phyloP scores from a whole-genome alignment of 2,113 vertebrate genomes.

The Eubucco bourcierii region DNA sequence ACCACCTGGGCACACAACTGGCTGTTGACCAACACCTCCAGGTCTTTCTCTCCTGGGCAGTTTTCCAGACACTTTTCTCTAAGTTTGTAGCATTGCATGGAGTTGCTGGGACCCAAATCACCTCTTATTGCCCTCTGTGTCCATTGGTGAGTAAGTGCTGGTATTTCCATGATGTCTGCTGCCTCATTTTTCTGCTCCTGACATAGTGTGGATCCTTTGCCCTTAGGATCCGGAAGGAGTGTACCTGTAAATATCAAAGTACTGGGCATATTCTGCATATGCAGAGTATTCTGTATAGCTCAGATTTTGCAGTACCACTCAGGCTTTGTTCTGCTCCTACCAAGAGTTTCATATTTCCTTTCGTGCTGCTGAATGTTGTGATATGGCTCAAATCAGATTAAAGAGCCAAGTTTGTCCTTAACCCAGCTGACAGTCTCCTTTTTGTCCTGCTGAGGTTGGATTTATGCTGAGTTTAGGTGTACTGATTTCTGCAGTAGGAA shows the following conservation, averaged over 20 bases:
- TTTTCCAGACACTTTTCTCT: too few relatives aligned
- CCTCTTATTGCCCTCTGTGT: not conserved
- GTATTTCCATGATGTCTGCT: not conserved
- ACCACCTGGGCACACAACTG: too few relatives aligned
- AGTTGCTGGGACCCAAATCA: too few relatives aligned
- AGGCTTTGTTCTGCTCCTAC: not conserved
- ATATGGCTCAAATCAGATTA: not conserved
- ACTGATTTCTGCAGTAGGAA: not conserved
- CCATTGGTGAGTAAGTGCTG: not conserved
- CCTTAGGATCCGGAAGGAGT: accelerated
- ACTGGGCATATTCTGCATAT: not conserved
- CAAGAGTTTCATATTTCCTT: not conserved
- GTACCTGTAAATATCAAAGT: accelerated
- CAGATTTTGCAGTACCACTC: accelerated
- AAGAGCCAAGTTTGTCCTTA: not conserved
- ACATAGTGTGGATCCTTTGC: accelerated
- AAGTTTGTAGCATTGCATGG: too few relatives aligned
- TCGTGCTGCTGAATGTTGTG: not conserved
- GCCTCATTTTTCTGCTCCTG: not conserved
- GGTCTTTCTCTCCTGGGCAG: too few relatives aligned
- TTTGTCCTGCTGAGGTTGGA: not conserved
- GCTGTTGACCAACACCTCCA: too few relatives aligned
- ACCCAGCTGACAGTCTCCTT: too few relatives aligned
- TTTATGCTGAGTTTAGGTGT: not conserved
- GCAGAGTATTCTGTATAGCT: not conserved